Conservation (phyloP, 2,888 invertebrate genomes). For the Drosophila rellima region DNA sequence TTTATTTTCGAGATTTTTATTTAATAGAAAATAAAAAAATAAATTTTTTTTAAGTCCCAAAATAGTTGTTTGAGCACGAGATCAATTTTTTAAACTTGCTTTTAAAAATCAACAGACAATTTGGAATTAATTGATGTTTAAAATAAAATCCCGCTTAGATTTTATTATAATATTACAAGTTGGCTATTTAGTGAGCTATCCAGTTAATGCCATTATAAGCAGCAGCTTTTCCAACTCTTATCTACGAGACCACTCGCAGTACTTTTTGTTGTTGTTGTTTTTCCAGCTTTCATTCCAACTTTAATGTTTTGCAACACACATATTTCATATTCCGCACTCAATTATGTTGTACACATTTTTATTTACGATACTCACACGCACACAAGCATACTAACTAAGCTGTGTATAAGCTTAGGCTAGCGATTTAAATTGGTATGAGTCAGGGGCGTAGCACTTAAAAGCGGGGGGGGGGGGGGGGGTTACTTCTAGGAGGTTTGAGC, state of each 20-base stretch:
- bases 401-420: conserved; percentile 59
- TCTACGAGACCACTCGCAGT: conserved; percentile 41
- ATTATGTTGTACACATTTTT: conserved; percentile 48
- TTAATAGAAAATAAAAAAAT: too few species aligned
- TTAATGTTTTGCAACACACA: conserved; percentile 37
- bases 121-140: not conserved
- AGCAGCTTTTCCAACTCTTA: conserved; percentile 32
- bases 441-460: not conserved
- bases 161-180: not conserved
- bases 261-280: too few species aligned
- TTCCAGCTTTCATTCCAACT: conserved; percentile 16
- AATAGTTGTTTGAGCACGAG: too few species aligned
- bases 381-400: conserved; percentile 47
- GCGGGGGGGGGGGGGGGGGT: not conserved
- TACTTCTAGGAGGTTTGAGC: conserved; percentile 44
- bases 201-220: conserved; percentile 25
- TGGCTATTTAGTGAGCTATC: not conserved
- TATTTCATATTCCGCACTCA: conserved; percentile 51
- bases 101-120: not conserved
- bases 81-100: not conserved
- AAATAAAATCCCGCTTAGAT: not conserved
- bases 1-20: not conserved
- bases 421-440: conserved; percentile 47
- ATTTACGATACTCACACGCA: conserved; percentile 37
- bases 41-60: too few species aligned